A percentile compares a stretch with the other conserved stretches of the same genome.
These are phyloP conservation scores for Eupithecia centaureata DNA, from an alignment of 2,888 invertebrate genomes.

Conservation along the genomic window DNA sequence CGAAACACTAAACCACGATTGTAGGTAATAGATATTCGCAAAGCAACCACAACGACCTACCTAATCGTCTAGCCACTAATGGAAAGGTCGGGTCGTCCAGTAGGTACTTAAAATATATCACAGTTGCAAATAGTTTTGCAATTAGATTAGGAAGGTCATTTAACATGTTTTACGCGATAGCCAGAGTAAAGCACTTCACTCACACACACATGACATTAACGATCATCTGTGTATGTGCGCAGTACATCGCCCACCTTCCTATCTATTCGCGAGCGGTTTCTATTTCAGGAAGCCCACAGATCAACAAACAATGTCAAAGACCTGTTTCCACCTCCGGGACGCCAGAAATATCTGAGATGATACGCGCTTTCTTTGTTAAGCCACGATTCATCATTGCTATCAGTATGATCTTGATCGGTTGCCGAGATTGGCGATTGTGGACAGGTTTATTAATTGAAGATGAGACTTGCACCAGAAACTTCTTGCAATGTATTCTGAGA, in stretches of 20 bases:
- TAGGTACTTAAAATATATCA: neutral
- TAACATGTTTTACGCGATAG: neutral
- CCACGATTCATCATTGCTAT: conserved; percentile 6
- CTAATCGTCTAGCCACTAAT: too few species aligned
- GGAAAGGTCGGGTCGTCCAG: neutral
- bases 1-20: too few species aligned
- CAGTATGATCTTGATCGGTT: conserved; percentile 1
- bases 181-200: neutral
- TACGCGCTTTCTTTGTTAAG: neutral
- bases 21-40: too few species aligned
- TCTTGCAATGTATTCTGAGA: neutral
- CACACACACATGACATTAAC: neutral
- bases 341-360: conserved; percentile 15
- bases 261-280: conserved; percentile 30
- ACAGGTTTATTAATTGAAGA: neutral
- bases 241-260: neutral
- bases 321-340: conserved; percentile 38
- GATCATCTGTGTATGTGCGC: conserved; percentile 20
- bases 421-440: neutral
- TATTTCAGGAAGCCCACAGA: conserved; percentile 46
- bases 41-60: too few species aligned
- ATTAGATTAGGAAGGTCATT: neutral
- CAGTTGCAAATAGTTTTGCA: neutral
- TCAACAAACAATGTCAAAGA: conserved; percentile 54
- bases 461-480: neutral